phyloP scores from a whole-genome alignment of 2,888 invertebrate genomes.

The Deilephila porcellus region DNA sequence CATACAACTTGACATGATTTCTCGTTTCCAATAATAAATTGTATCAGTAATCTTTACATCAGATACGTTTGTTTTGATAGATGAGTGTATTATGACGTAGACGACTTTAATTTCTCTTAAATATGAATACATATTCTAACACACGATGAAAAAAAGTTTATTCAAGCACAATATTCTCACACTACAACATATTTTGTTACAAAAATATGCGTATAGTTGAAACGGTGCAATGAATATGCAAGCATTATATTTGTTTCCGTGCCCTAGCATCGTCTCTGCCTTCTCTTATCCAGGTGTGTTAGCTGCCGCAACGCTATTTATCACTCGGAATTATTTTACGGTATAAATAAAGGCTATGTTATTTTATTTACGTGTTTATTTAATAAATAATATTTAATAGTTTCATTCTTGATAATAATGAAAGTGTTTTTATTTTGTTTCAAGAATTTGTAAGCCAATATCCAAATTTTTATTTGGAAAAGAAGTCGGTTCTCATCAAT shows the following conservation, averaged over 20 bases:
- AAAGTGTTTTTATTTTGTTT: no score
- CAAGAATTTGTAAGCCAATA: no score
- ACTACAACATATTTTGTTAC: no score
- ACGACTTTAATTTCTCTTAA: neutral
- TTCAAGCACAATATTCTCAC: no score
- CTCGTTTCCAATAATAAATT: constrained; percentile 13
- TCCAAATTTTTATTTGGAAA: no score
- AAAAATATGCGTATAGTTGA: neutral
- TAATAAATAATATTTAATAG: no score
- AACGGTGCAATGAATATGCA: neutral
- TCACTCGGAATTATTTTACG: constrained; percentile 5
- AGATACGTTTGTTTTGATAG: no score
- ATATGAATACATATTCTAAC: neutral
- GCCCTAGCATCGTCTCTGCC: neutral
- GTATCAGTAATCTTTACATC: constrained; percentile 14
- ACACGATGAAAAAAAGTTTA: neutral
- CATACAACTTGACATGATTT: constrained; percentile 44
- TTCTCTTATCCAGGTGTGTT: neutral
- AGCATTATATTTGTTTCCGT: constrained; percentile 13
- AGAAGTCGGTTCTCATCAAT: no score
- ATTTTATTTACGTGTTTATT: neutral
- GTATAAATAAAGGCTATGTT: neutral
- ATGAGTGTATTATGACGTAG: neutral
- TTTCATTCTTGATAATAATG: no score
- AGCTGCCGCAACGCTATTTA: neutral